Percentiles rank a stretch among this genome's conserved stretches.
These are phyloP conservation scores for Dinocampus coccinellae DNA, from an alignment of 2,888 invertebrate species.

Conservation along the genomic window DNA sequence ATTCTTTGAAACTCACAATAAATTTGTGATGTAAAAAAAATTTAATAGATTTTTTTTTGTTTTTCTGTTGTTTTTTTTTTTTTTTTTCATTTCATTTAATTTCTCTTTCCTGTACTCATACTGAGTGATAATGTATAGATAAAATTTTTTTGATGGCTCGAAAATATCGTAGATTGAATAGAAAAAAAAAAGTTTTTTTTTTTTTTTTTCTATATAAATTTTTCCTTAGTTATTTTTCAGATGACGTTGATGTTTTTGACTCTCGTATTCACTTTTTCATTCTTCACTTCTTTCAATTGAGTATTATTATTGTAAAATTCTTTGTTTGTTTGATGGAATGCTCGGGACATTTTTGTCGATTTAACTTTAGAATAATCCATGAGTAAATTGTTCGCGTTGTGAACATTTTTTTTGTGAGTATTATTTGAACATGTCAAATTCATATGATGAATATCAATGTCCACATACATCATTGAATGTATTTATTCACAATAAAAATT, in stretches of 20 bases:
- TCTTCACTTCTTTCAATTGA: neutral
- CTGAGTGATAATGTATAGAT: too few relatives aligned
- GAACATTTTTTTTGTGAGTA: neutral
- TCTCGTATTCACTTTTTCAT: neutral
- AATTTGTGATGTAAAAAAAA: neutral
- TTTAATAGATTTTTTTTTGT: neutral
- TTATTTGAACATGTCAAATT: neutral
- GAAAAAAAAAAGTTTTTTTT: neutral
- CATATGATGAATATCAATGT: too few relatives aligned
- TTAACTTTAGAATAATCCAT: conserved; percentile 22
- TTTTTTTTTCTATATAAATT: too few relatives aligned
- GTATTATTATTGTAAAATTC: neutral
- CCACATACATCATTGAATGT: neutral
- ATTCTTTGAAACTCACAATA: neutral
- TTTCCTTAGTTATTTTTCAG: neutral
- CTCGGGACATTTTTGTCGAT: neutral
- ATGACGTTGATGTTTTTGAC: neutral
- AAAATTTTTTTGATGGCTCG: neutral
- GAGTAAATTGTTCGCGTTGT: neutral
- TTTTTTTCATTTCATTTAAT: too few relatives aligned
- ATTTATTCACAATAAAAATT: neutral
- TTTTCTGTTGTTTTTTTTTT: too few relatives aligned
- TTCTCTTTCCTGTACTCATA: too few relatives aligned
- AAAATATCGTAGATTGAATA: neutral
- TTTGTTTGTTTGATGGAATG: neutral